Conservation (phyloP, 2,113 vertebrate genomes). For the Cettia cetti region DNA sequence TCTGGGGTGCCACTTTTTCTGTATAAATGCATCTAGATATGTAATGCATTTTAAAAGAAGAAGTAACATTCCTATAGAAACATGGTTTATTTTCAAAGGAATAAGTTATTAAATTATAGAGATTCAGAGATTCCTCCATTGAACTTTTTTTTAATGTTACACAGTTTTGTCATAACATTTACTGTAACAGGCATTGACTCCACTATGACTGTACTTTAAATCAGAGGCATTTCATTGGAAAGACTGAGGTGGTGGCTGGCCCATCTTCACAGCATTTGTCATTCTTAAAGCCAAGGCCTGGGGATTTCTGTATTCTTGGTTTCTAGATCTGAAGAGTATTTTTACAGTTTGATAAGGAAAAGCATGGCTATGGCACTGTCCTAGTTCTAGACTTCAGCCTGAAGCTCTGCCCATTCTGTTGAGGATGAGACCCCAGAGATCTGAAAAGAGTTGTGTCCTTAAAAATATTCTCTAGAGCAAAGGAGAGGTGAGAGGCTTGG, state of each 20-base stretch:
- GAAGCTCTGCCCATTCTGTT: neutral
- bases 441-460: neutral
- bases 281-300: neutral
- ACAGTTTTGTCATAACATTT: constrained; percentile 22
- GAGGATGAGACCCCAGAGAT: neutral
- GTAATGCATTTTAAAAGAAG: neutral
- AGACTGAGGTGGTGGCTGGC: neutral
- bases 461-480: neutral
- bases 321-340: neutral
- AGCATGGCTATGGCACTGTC: neutral
- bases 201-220: neutral
- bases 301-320: neutral
- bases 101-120: neutral
- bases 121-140: neutral
- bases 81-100: neutral
- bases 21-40: neutral
- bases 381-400: neutral
- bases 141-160: neutral
- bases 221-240: neutral
- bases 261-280: neutral
- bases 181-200: neutral
- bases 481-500: neutral
- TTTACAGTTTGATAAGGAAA: neutral
- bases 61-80: neutral
- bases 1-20: neutral